Evolutionary conservation across 2,797 vertebrate species (phyloP).

Genomic region (Chelonia mydas): DNA sequence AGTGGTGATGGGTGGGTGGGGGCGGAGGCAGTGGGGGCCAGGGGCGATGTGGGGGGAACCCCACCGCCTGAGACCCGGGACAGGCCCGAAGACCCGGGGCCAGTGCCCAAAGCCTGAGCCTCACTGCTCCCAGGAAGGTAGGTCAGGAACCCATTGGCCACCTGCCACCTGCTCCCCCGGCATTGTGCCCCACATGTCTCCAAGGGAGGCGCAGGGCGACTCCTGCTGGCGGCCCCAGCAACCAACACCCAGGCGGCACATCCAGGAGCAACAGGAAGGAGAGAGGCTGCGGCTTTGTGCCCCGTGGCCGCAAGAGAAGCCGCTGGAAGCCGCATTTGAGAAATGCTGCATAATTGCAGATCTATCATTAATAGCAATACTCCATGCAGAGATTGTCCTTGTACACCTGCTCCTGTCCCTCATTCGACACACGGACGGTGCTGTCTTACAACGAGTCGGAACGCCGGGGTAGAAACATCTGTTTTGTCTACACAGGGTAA

Average conservation of each 20-base stretch:
- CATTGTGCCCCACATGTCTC: no score
- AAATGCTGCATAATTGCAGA: not conserved
- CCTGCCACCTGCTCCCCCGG: not conserved
- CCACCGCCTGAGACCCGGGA: no score
- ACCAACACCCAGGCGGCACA: not conserved
- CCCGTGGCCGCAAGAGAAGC: not conserved
- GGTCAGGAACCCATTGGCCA: not conserved
- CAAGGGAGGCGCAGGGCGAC: not conserved
- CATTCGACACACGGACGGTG: not conserved
- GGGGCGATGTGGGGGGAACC: no score
- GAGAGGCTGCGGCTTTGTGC: not conserved
- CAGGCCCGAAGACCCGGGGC: no score
- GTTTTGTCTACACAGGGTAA: not conserved
- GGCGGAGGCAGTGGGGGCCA: no score
- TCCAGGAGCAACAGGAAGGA: not conserved
- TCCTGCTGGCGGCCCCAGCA: not conserved
- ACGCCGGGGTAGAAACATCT: not conserved
- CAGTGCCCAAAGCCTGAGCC: no score
- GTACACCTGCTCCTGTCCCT: not conserved
- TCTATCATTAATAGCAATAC: not conserved
- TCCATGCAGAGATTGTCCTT: not conserved
- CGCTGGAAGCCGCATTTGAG: not conserved
- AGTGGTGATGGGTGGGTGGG: no score
- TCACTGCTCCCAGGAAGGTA: not conserved
- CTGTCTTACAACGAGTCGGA: not conserved